Conservation (phyloP, 2,888 invertebrate species). For the Neria commutata region DNA sequence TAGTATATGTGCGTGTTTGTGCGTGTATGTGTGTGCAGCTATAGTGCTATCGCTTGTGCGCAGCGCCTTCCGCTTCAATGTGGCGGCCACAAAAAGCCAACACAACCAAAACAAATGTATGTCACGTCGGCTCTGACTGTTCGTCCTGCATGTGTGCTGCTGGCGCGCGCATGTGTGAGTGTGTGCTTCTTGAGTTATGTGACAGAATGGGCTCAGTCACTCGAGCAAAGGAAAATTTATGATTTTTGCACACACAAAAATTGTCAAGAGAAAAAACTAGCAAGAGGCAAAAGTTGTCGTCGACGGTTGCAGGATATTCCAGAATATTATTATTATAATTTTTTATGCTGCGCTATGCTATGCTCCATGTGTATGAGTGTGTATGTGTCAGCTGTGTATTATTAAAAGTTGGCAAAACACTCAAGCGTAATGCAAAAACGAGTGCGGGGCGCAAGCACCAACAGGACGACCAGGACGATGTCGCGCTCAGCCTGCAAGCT, state of each 20-base stretch:
- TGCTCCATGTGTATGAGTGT: too few relatives aligned
- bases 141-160: not conserved
- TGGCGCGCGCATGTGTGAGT: not conserved
- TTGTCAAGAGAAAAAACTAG: too few relatives aligned
- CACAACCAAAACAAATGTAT: not conserved
- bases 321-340: too few relatives aligned
- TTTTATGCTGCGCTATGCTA: too few relatives aligned
- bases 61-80: not conserved
- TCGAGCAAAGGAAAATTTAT: not conserved
- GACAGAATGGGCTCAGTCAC: slow-evolving; percentile 1
- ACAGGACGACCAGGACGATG: too few relatives aligned
- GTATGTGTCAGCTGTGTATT: too few relatives aligned
- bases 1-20: too few relatives aligned
- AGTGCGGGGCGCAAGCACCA: too few relatives aligned
- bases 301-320: too few relatives aligned
- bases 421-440: slow-evolving; percentile 1
- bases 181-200: not conserved
- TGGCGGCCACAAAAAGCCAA: not conserved
- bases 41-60: not conserved
- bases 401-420: slow-evolving; percentile 1
- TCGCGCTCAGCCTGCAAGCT: too few relatives aligned
- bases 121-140: not conserved
- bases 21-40: too few relatives aligned
- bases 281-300: too few relatives aligned
- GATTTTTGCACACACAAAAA: not conserved